Evolutionary conservation across 2,797 vertebrate species (phyloP), one percentile per base, ranked within the genome.

Genomic region (Steatocranus sp.): DNA sequence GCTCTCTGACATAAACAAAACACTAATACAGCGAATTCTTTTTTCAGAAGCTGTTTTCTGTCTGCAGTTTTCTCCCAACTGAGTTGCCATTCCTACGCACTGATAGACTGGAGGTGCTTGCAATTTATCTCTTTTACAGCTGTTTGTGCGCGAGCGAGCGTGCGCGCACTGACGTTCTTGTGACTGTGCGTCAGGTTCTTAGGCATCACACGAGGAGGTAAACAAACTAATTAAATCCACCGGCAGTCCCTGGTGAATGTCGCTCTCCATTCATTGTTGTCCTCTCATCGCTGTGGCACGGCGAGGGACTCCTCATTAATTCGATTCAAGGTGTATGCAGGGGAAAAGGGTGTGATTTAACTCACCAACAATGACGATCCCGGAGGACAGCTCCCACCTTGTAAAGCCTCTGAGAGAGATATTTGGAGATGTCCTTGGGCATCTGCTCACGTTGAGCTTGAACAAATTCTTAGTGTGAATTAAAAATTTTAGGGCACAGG

Each of bases 201-300:
- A 6, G 79, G 87, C 86, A 12, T 92, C 90, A 76, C 88, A 83
- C 76, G 17, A 86, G 90, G 85, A 92, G 79, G 92, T 89, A 94
- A 94, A 94, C 76, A 84, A 75, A 90, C 94, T 94, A 93, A 96
- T 96, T 95, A 93, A 92, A 94, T 94, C 89, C 88, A 75, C 83
- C 85, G 75, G 82, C 68, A 53, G 79, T 89, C 87, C 88, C 94
- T 8, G 32, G 83, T 87, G 94, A 91, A 87, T 49, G 68, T 48
- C 0, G 8, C 76, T 92, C 88, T 90, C 86, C 84, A 48, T 91
- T 91, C 79, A 78, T 79, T 74, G 81, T 81, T 89, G 88, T 87
- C 91, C 86, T 78, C 87, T 90, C 88, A 48, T 91, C 12, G 36
- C 88, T 77, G 80, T 83, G 81, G 86, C 86, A 48, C 91, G 78